Conservation (phyloP, 2,797 vertebrate species). For the Gallinago stenura region DNA sequence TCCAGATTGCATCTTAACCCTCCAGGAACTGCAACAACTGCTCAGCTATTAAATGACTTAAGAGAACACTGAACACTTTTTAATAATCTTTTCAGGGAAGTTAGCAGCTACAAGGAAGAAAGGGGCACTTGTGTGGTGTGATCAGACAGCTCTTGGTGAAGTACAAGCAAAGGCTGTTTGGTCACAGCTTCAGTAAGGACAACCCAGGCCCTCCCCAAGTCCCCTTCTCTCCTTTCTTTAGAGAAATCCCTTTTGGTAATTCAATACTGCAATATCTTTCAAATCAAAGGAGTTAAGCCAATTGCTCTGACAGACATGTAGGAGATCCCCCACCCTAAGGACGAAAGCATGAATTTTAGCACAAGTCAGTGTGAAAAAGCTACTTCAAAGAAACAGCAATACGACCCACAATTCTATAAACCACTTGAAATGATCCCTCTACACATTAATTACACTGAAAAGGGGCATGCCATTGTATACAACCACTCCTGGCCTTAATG, state of each 20-base stretch:
- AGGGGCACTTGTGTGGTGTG: not conserved
- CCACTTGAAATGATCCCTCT: constrained; percentile 36
- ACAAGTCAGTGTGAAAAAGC: constrained; percentile 50
- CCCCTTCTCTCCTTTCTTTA: not conserved
- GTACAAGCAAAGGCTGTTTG: not conserved
- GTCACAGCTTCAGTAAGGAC: not conserved
- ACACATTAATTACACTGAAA: constrained; percentile 30
- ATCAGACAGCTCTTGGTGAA: not conserved
- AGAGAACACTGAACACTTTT: not conserved
- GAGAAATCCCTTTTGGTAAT: constrained; percentile 49
- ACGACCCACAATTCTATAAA: constrained; percentile 26
- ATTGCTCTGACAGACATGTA: constrained; percentile 47
- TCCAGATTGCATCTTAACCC: not conserved
- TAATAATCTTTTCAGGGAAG: not conserved
- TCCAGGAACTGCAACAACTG: not conserved
- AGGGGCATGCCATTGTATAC: constrained; percentile 7
- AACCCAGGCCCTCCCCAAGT: not conserved
- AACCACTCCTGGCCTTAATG: not conserved
- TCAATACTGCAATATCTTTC: constrained; percentile 30
- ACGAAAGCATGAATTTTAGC: constrained; percentile 21
- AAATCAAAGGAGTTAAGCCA: constrained; percentile 51
- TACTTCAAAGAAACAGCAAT: constrained; percentile 53
- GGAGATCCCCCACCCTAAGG: constrained; percentile 14
- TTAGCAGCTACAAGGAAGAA: not conserved
- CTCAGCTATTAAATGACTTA: not conserved